Percentiles rank a stretch among this genome's conserved stretches.
Evolutionary conservation across 64 coral and sea anemone genomes (phyloP).

Genomic region (Dendrophyllia cribrosa): DNA sequence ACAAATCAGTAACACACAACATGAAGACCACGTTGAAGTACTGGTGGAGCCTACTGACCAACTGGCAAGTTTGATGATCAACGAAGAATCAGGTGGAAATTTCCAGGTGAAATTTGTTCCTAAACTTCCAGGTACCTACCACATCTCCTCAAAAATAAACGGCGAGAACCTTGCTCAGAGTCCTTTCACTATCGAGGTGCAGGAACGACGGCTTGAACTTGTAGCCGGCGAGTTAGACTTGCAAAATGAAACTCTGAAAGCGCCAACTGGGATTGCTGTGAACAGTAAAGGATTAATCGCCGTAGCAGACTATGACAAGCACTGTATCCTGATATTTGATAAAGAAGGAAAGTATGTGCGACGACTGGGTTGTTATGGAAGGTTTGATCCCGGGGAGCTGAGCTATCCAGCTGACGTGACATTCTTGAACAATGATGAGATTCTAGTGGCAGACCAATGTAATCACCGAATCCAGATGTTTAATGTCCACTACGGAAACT

Average conservation of each 20-base stretch:
- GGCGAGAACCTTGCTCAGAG: background rate
- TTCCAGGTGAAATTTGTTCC: background rate
- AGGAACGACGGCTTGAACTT: background rate
- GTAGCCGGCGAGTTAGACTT: background rate
- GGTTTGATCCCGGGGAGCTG: background rate
- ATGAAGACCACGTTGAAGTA: background rate
- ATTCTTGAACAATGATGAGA: slow-evolving; percentile 14
- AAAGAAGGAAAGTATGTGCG: background rate
- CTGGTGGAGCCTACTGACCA: background rate
- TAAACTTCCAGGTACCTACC: background rate
- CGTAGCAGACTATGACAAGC: background rate
- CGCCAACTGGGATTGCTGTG: background rate
- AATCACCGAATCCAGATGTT: slow-evolving; percentile 30
- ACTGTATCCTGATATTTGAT: background rate
- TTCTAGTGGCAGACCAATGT: background rate
- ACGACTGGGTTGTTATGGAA: background rate
- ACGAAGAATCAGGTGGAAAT: background rate
- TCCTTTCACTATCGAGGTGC: background rate
- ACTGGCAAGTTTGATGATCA: background rate
- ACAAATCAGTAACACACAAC: background rate
- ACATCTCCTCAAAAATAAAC: background rate
- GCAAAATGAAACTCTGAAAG: background rate
- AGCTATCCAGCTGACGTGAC: background rate
- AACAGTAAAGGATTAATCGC: background rate
- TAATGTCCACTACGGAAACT: too few relatives aligned